These are phyloP conservation scores for Latrodectus hesperus DNA, from an alignment of 2,888 invertebrate species.

Conservation along the genomic window DNA sequence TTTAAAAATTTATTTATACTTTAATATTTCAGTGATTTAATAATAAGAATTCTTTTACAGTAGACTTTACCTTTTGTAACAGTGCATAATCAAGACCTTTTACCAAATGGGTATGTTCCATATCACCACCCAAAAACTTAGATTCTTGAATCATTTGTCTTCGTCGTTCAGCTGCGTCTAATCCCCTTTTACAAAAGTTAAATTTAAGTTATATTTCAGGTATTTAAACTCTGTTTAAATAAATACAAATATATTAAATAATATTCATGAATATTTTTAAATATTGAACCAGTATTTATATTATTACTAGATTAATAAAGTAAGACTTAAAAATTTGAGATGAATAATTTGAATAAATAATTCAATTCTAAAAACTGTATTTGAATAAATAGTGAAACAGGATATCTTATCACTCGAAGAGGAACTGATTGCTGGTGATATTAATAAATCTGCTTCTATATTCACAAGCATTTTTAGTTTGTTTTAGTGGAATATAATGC, in stretches of 20 bases:
- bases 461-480: too few species aligned
- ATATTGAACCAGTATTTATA: background rate
- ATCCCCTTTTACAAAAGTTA: conserved; percentile 72
- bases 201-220: background rate
- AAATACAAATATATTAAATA: background rate
- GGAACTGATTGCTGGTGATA: too few species aligned
- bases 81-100: conserved; percentile 96
- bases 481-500: too few species aligned
- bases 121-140: conserved; percentile 99
- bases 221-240: background rate
- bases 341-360: too few species aligned
- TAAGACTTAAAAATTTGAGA: background rate
- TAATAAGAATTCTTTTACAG: too few species aligned
- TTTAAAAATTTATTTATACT: too few species aligned
- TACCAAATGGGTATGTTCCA: conserved; percentile 99
- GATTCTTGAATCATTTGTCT: conserved; percentile 97
- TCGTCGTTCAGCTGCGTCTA: conserved; percentile 94
- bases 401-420: too few species aligned
- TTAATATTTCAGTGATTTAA: too few species aligned
- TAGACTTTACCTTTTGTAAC: conserved; percentile 84
- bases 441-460: too few species aligned
- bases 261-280: background rate
- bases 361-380: too few species aligned
- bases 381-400: too few species aligned
- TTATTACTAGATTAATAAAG: background rate